phyloP scores from a whole-genome alignment of 1,140 invertebrate species.

The Theocolax elegans region DNA sequence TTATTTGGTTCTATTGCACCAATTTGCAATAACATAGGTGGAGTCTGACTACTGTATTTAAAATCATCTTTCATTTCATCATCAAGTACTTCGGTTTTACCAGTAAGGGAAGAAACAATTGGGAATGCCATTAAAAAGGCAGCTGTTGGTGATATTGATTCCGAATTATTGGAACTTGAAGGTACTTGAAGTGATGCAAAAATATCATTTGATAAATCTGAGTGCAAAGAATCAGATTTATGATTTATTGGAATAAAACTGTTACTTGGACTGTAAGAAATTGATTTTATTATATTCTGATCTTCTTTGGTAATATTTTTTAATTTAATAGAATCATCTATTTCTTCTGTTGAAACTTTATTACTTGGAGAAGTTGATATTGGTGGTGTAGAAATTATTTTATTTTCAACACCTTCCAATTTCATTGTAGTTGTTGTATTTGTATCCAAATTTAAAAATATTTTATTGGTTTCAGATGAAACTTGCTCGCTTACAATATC shows the following conservation, averaged over 20 bases:
- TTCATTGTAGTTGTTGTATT: conserved; percentile 65
- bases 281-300: conserved; percentile 61
- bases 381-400: conserved; percentile 14
- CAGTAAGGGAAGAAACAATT: conserved; percentile 72
- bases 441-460: conserved; percentile 64
- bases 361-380: conserved; percentile 3
- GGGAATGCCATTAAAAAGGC: conserved; percentile 82
- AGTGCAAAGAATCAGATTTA: conserved; percentile 70
- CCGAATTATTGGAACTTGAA: conserved; percentile 72
- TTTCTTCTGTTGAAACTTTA: conserved; percentile 19
- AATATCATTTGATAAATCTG: conserved; percentile 79
- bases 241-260: conserved; percentile 68
- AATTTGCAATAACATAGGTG: conserved; percentile 73
- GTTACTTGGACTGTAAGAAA: conserved; percentile 66
- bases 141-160: conserved; percentile 80
- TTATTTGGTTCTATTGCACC: conserved; percentile 71
- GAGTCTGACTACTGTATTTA: conserved; percentile 69
- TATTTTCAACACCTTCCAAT: conserved; percentile 45
- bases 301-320: conserved; percentile 53
- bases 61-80: conserved; percentile 70
- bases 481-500: conserved; percentile 46
- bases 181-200: conserved; percentile 76
- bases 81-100: conserved; percentile 70
- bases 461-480: conserved; percentile 57
- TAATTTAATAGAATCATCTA: conserved; percentile 45